Evolutionary conservation across 2,113 vertebrate species (phyloP).

Genomic region (zebrafish (Danio rerio)): GRCz12tu NC_133176.1:14039001-14039500

Average conservation of each 20-base stretch:
- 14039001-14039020: not conserved
- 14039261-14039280: not conserved
- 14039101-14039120: conserved; percentile 7
- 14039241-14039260: not conserved
- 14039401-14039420: not conserved
- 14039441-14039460: not conserved
- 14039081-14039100: conserved; percentile 23
- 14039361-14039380: not conserved
- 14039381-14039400: not conserved
- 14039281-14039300: not conserved
- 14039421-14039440: not conserved
- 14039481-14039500: not conserved
- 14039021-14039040: too few species aligned
- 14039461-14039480: not conserved
- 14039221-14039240: conserved; percentile 3
- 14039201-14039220: conserved; percentile 9
- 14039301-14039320: not conserved
- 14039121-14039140: not conserved
- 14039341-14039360: not conserved
- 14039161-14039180: not conserved
- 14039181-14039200: not conserved
- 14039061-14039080: not conserved
- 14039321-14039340: not conserved
- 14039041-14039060: not conserved
- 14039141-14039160: not conserved